phyloP scores from a whole-genome alignment of 2,113 vertebrate genomes.

The Pipa parva region DNA sequence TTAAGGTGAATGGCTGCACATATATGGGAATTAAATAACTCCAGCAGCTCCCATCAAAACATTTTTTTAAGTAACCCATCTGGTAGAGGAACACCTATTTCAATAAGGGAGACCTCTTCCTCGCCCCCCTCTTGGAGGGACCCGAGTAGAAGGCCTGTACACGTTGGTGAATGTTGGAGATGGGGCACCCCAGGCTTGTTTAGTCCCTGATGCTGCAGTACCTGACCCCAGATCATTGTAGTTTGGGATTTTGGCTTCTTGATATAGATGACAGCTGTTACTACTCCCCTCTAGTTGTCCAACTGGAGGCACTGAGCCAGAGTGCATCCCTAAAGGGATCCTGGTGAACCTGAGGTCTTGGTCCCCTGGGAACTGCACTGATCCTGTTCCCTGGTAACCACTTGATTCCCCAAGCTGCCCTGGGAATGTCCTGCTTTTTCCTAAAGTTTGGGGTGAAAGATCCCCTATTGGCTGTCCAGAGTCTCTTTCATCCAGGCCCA shows the following conservation, averaged over 20 bases:
- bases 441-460: constrained; percentile 59
- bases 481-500: constrained; percentile 61
- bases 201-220: constrained; percentile 53
- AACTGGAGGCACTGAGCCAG: constrained; percentile 60
- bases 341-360: constrained; percentile 91
- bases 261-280: constrained; percentile 62
- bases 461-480: constrained; percentile 63
- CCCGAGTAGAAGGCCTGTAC: constrained; percentile 61
- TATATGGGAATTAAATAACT: not conserved
- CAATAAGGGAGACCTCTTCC: constrained; percentile 69
- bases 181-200: constrained; percentile 59
- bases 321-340: constrained; percentile 55
- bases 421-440: constrained; percentile 76
- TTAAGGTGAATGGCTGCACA: not conserved
- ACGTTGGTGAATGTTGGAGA: constrained; percentile 63
- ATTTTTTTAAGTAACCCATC: not conserved
- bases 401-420: constrained; percentile 70
- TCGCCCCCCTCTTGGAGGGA: constrained; percentile 64
- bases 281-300: constrained; percentile 67
- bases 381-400: constrained; percentile 71
- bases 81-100: constrained; percentile 36
- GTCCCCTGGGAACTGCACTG: constrained; percentile 85
- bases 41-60: constrained; percentile 27
- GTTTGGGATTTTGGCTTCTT: constrained; percentile 62
- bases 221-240: constrained; percentile 60